Evolutionary conservation across 2,888 invertebrate genomes (phyloP).

Genomic region (Philonicus albiceps): DNA sequence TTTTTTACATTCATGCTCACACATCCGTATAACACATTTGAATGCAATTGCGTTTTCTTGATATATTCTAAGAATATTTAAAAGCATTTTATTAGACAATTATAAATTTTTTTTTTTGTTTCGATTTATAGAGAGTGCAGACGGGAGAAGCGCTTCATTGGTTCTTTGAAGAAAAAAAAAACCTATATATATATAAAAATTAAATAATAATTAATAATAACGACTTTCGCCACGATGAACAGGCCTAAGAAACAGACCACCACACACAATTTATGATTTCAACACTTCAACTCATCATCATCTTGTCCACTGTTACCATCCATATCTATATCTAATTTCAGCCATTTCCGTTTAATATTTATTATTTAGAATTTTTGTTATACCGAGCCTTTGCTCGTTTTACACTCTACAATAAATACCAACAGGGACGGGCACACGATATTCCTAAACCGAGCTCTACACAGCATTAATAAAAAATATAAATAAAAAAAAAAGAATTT

Average conservation of each 20-base stretch:
- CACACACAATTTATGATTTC: conserved; percentile 18
- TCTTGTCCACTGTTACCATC: not conserved
- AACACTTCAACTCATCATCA: not conserved
- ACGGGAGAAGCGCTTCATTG: conserved; percentile 25
- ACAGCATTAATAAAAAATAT: not conserved
- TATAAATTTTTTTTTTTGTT: not conserved
- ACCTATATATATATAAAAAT: too few species aligned
- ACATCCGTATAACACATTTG: conserved; percentile 6
- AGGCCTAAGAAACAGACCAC: conserved; percentile 32
- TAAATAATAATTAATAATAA: not conserved
- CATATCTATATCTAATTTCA: not conserved
- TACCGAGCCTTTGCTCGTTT: not conserved
- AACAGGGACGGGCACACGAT: conserved; percentile 22
- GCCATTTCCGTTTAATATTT: not conserved
- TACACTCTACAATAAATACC: conserved; percentile 13
- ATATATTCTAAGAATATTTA: not conserved
- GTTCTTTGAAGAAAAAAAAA: conserved; percentile 7
- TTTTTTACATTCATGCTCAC: conserved; percentile 4
- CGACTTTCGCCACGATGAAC: not conserved
- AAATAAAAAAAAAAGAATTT: not conserved
- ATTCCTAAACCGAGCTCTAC: not conserved
- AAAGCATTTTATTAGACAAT: conserved; percentile 20
- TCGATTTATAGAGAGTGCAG: conserved; percentile 7
- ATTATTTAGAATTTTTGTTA: not conserved
- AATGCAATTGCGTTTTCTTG: conserved; percentile 24